A percentile compares a stretch with the other conserved stretches of the same genome.
phyloP scores from a whole-genome alignment of 2,888 invertebrate genomes.

The Eremobia ochroleuca region DNA sequence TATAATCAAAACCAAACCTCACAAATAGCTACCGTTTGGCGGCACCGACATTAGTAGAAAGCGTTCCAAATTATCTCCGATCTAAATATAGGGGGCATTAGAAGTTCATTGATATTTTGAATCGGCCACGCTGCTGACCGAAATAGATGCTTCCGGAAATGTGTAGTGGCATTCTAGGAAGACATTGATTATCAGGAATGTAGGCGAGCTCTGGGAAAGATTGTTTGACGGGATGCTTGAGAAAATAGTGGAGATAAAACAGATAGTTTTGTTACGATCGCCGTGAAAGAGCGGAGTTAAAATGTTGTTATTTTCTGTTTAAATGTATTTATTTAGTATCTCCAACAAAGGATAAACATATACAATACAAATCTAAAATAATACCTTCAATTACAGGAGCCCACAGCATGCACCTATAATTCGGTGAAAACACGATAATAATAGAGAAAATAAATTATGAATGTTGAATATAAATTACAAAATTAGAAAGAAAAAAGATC shows the following conservation, averaged over 20 bases:
- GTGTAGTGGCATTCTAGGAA: conserved; percentile 69
- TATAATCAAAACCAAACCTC: conserved; percentile 20
- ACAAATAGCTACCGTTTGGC: conserved; percentile 50
- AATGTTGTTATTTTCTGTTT: conserved; percentile 12
- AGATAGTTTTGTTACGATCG: conserved; percentile 18
- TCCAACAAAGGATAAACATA: no score
- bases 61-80: conserved; percentile 64
- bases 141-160: conserved; percentile 73
- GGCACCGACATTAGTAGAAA: conserved; percentile 59
- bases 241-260: conserved; percentile 40
- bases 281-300: not conserved
- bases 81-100: conserved; percentile 71
- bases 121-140: conserved; percentile 63
- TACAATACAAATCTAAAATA: no score
- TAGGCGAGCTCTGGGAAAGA: conserved; percentile 28
- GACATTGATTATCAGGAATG: conserved; percentile 65
- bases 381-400: no score
- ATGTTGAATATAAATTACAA: no score
- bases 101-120: conserved; percentile 70
- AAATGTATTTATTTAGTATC: not conserved
- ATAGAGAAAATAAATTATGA: no score
- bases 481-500: no score
- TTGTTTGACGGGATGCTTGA: conserved; percentile 31
- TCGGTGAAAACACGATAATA: no score
- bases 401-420: no score